These are phyloP conservation scores for human (Homo sapiens) DNA, from an alignment of 2,113 vertebrate species.

Conservation along the genomic window DNA sequence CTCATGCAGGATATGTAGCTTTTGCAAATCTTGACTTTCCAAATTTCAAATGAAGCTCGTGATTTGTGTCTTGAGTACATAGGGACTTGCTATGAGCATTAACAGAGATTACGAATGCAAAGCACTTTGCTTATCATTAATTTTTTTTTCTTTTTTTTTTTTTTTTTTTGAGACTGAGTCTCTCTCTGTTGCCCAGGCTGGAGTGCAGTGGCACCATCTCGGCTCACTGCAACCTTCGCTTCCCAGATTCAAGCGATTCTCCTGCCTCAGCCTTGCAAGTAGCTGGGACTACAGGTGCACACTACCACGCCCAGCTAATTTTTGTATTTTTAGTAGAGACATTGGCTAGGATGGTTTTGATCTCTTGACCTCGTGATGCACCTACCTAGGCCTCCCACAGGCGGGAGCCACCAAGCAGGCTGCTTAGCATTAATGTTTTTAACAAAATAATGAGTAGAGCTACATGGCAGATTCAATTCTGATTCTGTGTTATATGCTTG, in stretches of 20 bases:
- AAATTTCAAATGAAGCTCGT: not conserved
- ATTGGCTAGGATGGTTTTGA: too few species aligned
- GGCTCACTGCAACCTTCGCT: too few species aligned
- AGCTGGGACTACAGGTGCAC: too few species aligned
- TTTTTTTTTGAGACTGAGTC: too few species aligned
- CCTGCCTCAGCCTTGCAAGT: too few species aligned
- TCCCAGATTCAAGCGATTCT: too few species aligned
- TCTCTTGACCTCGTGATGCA: too few species aligned
- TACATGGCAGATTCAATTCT: not conserved
- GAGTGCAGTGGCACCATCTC: too few species aligned
- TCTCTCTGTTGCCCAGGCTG: too few species aligned
- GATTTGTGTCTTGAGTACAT: not conserved
- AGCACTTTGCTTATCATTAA: not conserved
- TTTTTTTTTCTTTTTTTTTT: not conserved
- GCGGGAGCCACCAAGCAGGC: not conserved
- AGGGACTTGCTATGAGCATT: not conserved
- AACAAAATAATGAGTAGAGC: not conserved
- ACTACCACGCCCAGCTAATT: too few species aligned
- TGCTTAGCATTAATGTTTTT: constrained; percentile 6
- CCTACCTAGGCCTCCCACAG: too few species aligned
- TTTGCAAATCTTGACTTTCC: constrained; percentile 5
- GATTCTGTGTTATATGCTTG: not conserved
- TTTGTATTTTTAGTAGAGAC: too few species aligned
- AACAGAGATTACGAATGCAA: not conserved
- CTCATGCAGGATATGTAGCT: not conserved